Evolutionary conservation across 2,888 invertebrate species (phyloP).

Genomic region (Sinhomidia bicolor): DNA sequence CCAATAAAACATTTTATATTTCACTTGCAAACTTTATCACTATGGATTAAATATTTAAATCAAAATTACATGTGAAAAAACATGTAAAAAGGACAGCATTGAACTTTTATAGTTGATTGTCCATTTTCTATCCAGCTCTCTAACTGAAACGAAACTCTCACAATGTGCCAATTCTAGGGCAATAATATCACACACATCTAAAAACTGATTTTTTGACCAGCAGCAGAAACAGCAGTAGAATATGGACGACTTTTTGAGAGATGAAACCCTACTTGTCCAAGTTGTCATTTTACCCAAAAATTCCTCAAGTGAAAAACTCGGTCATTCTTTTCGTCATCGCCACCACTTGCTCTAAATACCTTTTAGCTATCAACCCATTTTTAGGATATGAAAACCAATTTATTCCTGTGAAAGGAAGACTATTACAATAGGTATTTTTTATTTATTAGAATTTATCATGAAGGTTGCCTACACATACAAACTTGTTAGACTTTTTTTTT

Average conservation of each 20-base stretch:
- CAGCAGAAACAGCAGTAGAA: no score
- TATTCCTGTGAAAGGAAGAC: not conserved
- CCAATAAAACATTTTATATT: constrained; percentile 58
- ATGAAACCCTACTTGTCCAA: not conserved
- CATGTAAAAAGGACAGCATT: not conserved
- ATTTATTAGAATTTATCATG: no score
- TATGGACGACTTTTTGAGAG: no score
- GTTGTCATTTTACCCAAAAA: not conserved
- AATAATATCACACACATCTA: no score
- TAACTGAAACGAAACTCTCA: no score
- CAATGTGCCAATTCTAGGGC: no score
- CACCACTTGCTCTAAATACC: constrained; percentile 36
- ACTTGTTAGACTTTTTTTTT: constrained; percentile 2
- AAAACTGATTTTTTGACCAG: no score
- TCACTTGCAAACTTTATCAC: no score
- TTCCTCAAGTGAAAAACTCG: not conserved
- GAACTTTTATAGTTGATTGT: not conserved
- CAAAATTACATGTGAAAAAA: not conserved
- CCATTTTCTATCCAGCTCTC: no score
- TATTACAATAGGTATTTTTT: no score
- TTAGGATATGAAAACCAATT: not conserved
- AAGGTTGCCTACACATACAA: not conserved
- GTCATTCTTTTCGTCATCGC: constrained; percentile 21
- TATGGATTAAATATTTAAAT: not conserved
- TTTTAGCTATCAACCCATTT: constrained; percentile 2